Conservation (phyloP, 2,888 invertebrate species). For the Cataglyphis livida region DNA sequence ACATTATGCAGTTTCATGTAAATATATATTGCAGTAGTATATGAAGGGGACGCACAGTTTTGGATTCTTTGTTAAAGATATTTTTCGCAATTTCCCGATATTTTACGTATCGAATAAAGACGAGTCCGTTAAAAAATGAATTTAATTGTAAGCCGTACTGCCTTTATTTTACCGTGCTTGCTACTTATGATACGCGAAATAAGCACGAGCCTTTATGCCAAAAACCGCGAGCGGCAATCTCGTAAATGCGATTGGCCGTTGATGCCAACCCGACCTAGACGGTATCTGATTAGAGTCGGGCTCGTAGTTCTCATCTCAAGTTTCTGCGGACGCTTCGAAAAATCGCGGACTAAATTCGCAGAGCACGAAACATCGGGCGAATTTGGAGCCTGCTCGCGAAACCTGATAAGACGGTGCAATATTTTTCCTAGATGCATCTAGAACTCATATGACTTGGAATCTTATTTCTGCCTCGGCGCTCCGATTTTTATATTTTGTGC, state of each 20-base stretch:
- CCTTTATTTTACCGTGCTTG: background rate
- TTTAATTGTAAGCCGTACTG: background rate
- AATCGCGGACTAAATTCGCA: conserved; percentile 59
- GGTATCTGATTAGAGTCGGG: conserved; percentile 70
- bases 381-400: conserved; percentile 43
- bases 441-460: conserved; percentile 34
- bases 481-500: conserved; percentile 42
- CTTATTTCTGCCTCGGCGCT: conserved; percentile 33
- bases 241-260: conserved; percentile 69
- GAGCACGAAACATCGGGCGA: conserved; percentile 55
- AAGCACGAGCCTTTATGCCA: conserved; percentile 54
- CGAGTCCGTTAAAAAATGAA: conserved; percentile 1
- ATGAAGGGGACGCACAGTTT: background rate
- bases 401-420: conserved; percentile 48
- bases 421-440: conserved; percentile 52
- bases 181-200: conserved; percentile 48
- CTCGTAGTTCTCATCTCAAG: conserved; percentile 57
- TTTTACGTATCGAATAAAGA: conserved; percentile 20
- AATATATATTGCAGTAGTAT: background rate
- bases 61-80: background rate
- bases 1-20: conserved; percentile 1
- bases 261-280: conserved; percentile 69
- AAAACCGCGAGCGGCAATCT: conserved; percentile 60
- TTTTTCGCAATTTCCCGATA: conserved; percentile 3
- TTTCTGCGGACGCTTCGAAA: conserved; percentile 68